These are phyloP conservation scores for Gallirallus australis DNA, from an alignment of 2,797 vertebrate species.

Conservation along the genomic window DNA sequence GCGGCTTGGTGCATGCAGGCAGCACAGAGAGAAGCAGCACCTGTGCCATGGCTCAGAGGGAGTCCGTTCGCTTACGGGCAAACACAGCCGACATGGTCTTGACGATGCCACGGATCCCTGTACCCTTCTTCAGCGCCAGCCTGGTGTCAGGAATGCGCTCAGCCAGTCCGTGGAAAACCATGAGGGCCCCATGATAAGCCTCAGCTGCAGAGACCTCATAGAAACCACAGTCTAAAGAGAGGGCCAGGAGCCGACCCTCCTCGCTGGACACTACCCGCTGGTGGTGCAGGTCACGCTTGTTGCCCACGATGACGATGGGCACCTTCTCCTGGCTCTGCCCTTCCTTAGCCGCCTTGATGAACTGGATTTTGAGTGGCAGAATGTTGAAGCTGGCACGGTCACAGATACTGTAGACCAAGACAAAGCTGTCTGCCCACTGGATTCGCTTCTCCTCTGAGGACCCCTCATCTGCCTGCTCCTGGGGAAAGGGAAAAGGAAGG, in stretches of 20 bases:
- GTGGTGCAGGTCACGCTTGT: constrained; percentile 83
- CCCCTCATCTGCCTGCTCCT: constrained; percentile 67
- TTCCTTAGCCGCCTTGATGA: constrained; percentile 80
- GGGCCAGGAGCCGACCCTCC: constrained; percentile 82
- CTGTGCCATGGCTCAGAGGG: constrained; percentile 54
- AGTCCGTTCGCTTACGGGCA: constrained; percentile 81
- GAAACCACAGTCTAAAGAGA: constrained; percentile 82
- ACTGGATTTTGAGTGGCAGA: constrained; percentile 77
- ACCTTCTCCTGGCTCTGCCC: constrained; percentile 78
- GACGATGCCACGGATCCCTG: constrained; percentile 82
- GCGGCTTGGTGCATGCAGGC: neutral
- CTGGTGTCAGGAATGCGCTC: constrained; percentile 78
- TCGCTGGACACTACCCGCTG: constrained; percentile 80
- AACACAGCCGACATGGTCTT: constrained; percentile 84
- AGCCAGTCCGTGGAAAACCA: constrained; percentile 82
- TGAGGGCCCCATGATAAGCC: constrained; percentile 81
- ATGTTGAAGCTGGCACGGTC: constrained; percentile 83
- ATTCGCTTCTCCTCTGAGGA: constrained; percentile 78
- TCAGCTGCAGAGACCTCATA: constrained; percentile 85
- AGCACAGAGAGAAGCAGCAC: neutral
- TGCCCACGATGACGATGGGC: constrained; percentile 84
- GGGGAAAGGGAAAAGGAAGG: neutral
- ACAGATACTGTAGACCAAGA: constrained; percentile 85
- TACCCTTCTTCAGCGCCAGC: constrained; percentile 75
- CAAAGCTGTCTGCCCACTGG: constrained; percentile 85